Evolutionary conservation across 2,113 vertebrate genomes (phyloP), one percentile per base, ranked within the genome.

Genomic region (Podarcis cretensis): DNA sequence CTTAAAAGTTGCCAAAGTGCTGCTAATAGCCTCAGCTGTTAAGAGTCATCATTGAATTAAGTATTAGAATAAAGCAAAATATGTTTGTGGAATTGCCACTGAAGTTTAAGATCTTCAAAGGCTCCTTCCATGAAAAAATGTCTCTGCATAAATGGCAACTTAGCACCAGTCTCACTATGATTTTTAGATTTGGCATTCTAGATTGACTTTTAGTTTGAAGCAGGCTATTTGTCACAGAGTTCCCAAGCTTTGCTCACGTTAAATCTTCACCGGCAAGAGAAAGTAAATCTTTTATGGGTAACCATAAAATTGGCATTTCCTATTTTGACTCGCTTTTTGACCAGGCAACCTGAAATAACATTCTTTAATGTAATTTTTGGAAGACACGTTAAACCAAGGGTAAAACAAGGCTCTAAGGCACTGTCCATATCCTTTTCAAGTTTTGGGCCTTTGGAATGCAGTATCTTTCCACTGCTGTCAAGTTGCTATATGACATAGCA

Each of bases 321-420:
- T 88, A 78, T 57, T 14, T 89, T 57, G 23, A 30, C 43, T 37
- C 10, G 10, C 76, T 88, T 74, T 84, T 68, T 30, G 18, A 81
- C 48, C 7, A 85, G 43, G 85, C 27, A 87, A 37, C 74, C 81
- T 88, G 73, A 83, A 88, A 88, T 75, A 76, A 83, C 71, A 75
- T 82, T 76, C 54, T 77, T 83, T 48, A 35, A 78, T 77, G 74
- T 37, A 54, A 88, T 69, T 68, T 89, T 89, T 84, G 63, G 63
- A 69, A 57, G 73, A 40, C 40, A 68, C 6, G 69, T 79, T 48
- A 66, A 37, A 83, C 27, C 20, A 83, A 68, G 48, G 65, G 65
- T 57, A 89, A 88, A 83, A 57, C 81, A 66, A 6, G 21, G 14
- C 40, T 75, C 21, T 77, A n/a, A 83, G 20, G 43, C 43, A 43